Percentiles rank a stretch among this genome's conserved stretches.
These are phyloP conservation scores for Grammomys dolichurus DNA, from an alignment of 2,113 vertebrate species.

Conservation along the genomic window DNA sequence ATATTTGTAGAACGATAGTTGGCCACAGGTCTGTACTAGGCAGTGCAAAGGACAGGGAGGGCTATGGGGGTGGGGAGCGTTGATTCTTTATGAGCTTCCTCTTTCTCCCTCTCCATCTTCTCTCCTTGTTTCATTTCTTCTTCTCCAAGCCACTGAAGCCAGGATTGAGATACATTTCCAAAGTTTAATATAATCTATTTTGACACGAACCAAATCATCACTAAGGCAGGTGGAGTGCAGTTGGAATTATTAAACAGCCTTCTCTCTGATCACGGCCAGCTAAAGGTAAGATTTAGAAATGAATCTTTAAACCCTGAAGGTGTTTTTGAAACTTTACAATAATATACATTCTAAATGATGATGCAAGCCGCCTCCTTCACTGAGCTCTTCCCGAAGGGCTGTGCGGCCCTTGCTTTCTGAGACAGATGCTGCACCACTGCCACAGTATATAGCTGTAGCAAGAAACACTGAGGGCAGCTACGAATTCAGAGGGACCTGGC, in stretches of 20 bases:
- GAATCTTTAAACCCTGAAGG: constrained; percentile 60
- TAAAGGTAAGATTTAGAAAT: constrained; percentile 45
- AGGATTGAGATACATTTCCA: background rate
- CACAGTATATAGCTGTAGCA: background rate
- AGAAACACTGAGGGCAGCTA: background rate
- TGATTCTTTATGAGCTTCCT: background rate
- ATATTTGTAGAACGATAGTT: constrained; percentile 28
- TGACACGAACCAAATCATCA: constrained; percentile 57
- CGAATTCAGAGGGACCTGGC: background rate
- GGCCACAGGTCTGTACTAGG: constrained; percentile 28
- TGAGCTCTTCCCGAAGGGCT: background rate
- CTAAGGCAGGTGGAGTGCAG: background rate
- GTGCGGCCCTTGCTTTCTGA: background rate
- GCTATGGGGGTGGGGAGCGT: accelerated
- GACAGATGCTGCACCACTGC: background rate
- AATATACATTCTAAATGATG: constrained; percentile 39
- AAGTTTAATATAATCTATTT: constrained; percentile 35
- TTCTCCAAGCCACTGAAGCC: constrained; percentile 15
- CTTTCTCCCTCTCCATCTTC: background rate
- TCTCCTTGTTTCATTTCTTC: background rate
- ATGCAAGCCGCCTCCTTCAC: constrained; percentile 23
- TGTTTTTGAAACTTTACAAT: background rate
- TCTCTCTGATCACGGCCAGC: constrained; percentile 23
- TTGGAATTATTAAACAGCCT: constrained; percentile 51
- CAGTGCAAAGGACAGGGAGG: background rate